These are phyloP conservation scores for Ommatoiulus sabulosus DNA, from an alignment of 2,888 invertebrate genomes.

Conservation along the genomic window DNA sequence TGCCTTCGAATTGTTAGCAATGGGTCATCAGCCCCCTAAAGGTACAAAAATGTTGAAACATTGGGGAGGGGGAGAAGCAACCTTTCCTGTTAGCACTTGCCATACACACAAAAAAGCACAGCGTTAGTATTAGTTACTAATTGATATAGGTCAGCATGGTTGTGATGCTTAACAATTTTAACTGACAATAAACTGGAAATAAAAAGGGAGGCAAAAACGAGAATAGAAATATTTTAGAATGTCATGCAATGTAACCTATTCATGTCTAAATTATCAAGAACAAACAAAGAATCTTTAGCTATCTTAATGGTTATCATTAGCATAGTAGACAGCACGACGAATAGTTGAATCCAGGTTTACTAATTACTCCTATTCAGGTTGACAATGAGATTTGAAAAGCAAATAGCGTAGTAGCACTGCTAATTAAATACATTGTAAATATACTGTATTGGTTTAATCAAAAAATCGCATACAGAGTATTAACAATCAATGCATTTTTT, in stretches of 20 bases:
- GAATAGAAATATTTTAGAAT: background rate
- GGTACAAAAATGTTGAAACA: constrained; percentile 56
- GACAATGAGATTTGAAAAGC: no score
- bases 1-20: constrained; percentile 58
- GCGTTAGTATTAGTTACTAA: background rate
- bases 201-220: background rate
- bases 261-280: background rate
- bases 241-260: background rate
- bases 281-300: background rate
- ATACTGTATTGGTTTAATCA: no score
- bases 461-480: no score
- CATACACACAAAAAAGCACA: constrained; percentile 50
- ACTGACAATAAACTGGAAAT: background rate
- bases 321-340: background rate
- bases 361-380: no score
- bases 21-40: constrained; percentile 58
- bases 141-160: background rate
- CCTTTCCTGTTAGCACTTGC: constrained; percentile 46
- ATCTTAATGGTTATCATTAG: background rate
- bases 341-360: background rate
- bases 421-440: no score
- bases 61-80: constrained; percentile 48
- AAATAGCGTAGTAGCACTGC: no score
- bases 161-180: background rate
- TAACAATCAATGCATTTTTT: no score